Percentiles rank a stretch among this genome's conserved stretches.
phyloP scores from a whole-genome alignment of 1,140 invertebrate species.

The Venturia canescens region DNA sequence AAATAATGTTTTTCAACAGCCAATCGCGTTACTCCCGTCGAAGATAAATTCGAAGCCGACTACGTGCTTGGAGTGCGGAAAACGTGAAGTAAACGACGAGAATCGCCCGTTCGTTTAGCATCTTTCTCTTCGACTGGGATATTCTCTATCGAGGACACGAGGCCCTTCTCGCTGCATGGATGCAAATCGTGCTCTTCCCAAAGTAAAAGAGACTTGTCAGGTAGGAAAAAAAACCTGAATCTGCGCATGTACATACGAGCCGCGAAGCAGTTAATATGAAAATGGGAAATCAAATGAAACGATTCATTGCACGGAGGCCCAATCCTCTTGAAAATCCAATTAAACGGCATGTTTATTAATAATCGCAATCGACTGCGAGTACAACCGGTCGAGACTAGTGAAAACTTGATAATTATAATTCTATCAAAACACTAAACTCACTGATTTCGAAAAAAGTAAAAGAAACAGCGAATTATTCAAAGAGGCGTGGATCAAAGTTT shows the following conservation, averaged over 20 bases:
- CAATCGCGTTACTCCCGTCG: slow-evolving; percentile 61
- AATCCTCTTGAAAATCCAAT: not conserved
- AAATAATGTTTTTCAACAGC: slow-evolving; percentile 62
- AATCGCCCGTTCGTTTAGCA: not conserved
- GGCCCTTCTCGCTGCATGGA: not conserved
- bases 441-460: not conserved
- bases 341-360: not conserved
- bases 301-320: not conserved
- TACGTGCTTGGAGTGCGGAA: slow-evolving; percentile 61
- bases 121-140: slow-evolving; percentile 8
- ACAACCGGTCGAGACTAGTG: not conserved
- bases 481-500: too few species aligned
- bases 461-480: too few species aligned
- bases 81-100: slow-evolving; percentile 9
- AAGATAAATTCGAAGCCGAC: slow-evolving; percentile 62
- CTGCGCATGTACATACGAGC: not conserved
- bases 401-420: not conserved
- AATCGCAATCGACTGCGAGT: not conserved
- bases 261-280: slow-evolving; percentile 22
- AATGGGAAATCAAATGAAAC: slow-evolving; percentile 20
- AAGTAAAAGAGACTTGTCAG: slow-evolving; percentile 17
- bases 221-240: slow-evolving; percentile 1
- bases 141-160: slow-evolving; percentile 16
- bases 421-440: not conserved
- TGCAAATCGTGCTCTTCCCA: slow-evolving; percentile 15